Conservation (phyloP, 2,113 vertebrate genomes). For the Phalacrocorax aristotelis region DNA sequence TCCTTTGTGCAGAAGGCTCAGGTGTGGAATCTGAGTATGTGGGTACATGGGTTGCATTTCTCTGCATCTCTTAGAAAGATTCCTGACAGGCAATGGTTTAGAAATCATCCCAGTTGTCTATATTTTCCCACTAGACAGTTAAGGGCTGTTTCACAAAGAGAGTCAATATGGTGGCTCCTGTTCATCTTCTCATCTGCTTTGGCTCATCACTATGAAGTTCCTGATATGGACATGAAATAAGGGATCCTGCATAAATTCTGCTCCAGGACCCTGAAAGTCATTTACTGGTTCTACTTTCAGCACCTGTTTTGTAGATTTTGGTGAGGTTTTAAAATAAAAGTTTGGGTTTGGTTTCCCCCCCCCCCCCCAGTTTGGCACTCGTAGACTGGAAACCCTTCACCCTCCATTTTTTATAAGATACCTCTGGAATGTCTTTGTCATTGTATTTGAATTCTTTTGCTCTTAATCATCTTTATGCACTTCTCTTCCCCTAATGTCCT, state of each 20-base stretch:
- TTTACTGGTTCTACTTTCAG: neutral
- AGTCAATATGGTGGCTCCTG: neutral
- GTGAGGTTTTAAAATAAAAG: neutral
- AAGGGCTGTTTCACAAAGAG: neutral
- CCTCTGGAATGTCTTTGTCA: neutral
- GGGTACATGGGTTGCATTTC: neutral
- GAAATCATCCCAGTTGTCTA: neutral
- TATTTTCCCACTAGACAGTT: neutral
- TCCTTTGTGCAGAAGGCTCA: neutral
- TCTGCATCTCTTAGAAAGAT: neutral
- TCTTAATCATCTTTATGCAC: neutral
- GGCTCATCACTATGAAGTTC: neutral
- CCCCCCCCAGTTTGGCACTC: neutral
- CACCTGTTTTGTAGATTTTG: neutral
- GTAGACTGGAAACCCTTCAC: neutral
- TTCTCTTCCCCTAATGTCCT: neutral
- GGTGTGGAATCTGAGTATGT: neutral
- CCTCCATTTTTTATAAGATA: neutral
- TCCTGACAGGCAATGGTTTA: neutral
- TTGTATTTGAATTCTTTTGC: neutral
- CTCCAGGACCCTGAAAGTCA: neutral
- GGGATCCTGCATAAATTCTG: neutral
- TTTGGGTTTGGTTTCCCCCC: neutral
- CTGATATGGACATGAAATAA: neutral
- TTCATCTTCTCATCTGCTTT: neutral